These are phyloP conservation scores for Dicaeum eximium DNA, from an alignment of 2,113 vertebrate genomes.

Conservation along the genomic window DNA sequence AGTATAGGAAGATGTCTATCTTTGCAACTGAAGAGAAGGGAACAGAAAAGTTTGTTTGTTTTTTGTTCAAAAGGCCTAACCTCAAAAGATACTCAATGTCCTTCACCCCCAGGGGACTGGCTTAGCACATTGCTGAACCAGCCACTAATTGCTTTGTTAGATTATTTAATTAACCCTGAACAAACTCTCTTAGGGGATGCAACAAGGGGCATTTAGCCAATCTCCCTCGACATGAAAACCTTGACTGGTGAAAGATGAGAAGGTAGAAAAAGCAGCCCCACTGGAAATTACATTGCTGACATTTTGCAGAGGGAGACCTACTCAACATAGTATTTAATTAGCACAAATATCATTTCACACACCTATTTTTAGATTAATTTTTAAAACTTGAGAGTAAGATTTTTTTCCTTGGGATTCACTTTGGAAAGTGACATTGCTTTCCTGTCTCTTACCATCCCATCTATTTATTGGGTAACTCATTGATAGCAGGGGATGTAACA, in stretches of 20 bases:
- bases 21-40: background rate
- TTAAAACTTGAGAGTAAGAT: background rate
- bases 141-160: conserved; percentile 12
- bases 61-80: background rate
- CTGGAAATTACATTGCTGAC: background rate
- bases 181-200: background rate
- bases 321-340: background rate
- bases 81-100: background rate
- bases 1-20: background rate
- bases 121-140: background rate
- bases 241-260: background rate
- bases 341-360: background rate
- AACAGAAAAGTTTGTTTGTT: background rate
- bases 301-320: background rate
- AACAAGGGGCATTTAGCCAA: background rate
- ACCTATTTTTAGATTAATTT: background rate
- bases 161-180: conserved; percentile 38
- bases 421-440: background rate
- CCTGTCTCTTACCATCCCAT: background rate
- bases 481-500: background rate
- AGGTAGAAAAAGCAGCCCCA: background rate
- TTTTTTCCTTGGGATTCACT: background rate
- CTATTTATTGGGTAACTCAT: background rate
- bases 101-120: background rate
- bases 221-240: background rate